Percentiles rank a stretch among this genome's conserved stretches.
Evolutionary conservation across 2,888 invertebrate species (phyloP).

Genomic region (Argynnis bischoffii): DNA sequence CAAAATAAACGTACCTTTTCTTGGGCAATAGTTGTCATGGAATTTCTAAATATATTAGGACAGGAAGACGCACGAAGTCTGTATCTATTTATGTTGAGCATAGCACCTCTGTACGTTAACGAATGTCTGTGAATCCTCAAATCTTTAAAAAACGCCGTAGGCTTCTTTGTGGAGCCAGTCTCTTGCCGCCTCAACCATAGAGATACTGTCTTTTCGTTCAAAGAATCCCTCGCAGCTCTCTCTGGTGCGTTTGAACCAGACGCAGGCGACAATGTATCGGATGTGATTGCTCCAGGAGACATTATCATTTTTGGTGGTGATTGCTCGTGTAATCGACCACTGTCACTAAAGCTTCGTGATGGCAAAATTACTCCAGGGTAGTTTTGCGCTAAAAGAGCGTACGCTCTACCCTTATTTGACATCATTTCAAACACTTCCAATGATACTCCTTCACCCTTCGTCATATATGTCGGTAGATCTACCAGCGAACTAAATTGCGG

Average conservation of each 20-base stretch:
- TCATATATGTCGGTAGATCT: conserved; percentile 91
- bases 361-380: conserved; percentile 88
- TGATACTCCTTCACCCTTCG: conserved; percentile 89
- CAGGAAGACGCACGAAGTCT: conserved; percentile 92
- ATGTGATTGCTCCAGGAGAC: conserved; percentile 56
- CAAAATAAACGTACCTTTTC: conserved; percentile 79
- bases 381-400: conserved; percentile 87
- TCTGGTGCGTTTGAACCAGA: conserved; percentile 50
- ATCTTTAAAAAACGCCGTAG: conserved; percentile 88
- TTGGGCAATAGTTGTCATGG: conserved; percentile 92
- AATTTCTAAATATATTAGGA: conserved; percentile 94
- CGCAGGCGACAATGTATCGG: conserved; percentile 58
- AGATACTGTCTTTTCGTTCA: conserved; percentile 74
- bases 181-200: conserved; percentile 82
- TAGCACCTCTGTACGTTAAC: conserved; percentile 91
- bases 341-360: conserved; percentile 88
- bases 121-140: conserved; percentile 89
- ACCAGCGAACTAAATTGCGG: conserved; percentile 90
- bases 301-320: conserved; percentile 62
- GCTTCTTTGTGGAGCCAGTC: conserved; percentile 69
- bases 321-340: conserved; percentile 70
- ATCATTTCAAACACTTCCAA: conserved; percentile 88
- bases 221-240: conserved; percentile 46
- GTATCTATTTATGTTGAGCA: conserved; percentile 92
- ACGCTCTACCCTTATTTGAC: conserved; percentile 86